Conservation (phyloP, 2,797 vertebrate genomes). For the Sebastes variabilis region DNA sequence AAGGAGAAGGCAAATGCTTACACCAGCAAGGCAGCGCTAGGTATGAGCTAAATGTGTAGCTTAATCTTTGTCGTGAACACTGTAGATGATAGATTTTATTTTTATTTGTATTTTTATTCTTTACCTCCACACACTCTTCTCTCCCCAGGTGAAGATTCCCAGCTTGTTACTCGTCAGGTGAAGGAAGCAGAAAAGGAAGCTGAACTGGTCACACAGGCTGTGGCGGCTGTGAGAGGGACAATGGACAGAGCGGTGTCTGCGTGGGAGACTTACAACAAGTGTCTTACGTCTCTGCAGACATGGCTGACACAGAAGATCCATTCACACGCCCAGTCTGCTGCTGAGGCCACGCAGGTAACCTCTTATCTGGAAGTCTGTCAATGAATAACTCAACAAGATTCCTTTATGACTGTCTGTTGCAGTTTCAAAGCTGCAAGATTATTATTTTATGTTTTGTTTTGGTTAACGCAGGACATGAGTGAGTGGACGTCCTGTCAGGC, state of each 20-base stretch:
- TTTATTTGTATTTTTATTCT: no score
- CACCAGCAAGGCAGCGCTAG: conserved; percentile 69
- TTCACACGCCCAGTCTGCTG: background rate
- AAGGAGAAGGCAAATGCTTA: conserved; percentile 80
- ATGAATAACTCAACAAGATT: background rate
- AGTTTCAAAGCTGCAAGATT: background rate
- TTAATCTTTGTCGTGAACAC: background rate
- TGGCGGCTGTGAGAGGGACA: conserved; percentile 62
- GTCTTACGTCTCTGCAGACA: conserved; percentile 73
- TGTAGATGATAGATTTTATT: background rate
- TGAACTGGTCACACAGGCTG: conserved; percentile 61
- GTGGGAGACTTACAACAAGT: conserved; percentile 84
- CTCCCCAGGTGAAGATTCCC: conserved; percentile 76
- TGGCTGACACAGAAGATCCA: conserved; percentile 77
- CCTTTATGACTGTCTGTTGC: background rate
- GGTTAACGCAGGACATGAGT: conserved; percentile 37
- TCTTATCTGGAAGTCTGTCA: background rate
- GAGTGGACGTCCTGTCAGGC: conserved; percentile 83
- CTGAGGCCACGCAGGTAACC: conserved; percentile 23
- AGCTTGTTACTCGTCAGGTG: conserved; percentile 67
- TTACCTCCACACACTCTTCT: background rate
- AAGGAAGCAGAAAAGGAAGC: conserved; percentile 77
- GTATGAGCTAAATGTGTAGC: conserved; percentile 65
- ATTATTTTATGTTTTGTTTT: background rate
- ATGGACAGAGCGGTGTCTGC: conserved; percentile 81